Conservation (phyloP, 2,113 vertebrate species). For the Microtus montanus region DNA sequence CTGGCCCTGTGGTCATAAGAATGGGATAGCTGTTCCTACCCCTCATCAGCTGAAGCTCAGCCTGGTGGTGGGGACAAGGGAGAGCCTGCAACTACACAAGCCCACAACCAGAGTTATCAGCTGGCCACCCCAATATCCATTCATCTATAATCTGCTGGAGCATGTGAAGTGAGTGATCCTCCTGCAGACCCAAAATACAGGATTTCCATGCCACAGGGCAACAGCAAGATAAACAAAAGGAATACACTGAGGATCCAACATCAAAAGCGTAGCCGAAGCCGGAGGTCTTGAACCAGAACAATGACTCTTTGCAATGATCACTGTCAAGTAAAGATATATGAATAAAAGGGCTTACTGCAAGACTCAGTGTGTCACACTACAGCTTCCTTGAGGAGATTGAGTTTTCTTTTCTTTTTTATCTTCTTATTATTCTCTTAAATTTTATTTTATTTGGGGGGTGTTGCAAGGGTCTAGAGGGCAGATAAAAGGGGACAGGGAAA, state of each 20-base stretch:
- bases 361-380: background rate
- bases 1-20: background rate
- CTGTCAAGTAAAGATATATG: background rate
- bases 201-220: background rate
- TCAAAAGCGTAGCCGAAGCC: background rate
- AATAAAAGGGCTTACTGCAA: no score
- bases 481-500: background rate
- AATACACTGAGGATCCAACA: background rate
- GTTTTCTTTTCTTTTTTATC: background rate
- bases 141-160: background rate
- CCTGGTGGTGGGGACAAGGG: background rate
- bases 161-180: no score
- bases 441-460: background rate
- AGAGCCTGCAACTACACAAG: background rate
- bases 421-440: background rate
- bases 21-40: background rate
- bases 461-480: background rate
- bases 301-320: background rate
- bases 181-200: background rate
- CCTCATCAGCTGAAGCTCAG: background rate
- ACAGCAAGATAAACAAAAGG: background rate
- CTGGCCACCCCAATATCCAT: background rate
- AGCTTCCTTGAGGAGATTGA: background rate
- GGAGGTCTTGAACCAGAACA: no score
- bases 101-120: background rate